These are phyloP conservation scores for Benthosema pterotum DNA, from an alignment of 2,797 vertebrate genomes.

Conservation along the genomic window DNA sequence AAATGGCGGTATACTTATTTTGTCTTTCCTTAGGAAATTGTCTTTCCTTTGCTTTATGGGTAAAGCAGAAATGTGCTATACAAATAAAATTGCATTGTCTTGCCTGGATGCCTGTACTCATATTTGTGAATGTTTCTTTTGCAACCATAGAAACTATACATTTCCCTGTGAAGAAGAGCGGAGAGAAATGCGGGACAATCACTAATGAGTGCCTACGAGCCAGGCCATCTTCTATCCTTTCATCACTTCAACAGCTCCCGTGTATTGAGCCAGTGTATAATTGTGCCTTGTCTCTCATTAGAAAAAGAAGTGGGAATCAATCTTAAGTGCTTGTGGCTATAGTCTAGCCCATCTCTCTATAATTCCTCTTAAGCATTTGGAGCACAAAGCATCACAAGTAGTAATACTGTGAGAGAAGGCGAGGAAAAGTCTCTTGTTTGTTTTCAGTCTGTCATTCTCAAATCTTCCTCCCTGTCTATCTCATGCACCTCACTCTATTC, in stretches of 20 bases:
- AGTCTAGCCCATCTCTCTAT: slow-evolving; percentile 11
- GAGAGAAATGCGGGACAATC: neutral
- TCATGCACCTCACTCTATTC: slow-evolving; percentile 8
- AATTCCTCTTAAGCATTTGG: slow-evolving; percentile 21
- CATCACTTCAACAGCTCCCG: slow-evolving; percentile 10
- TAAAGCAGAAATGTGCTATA: too few relatives aligned
- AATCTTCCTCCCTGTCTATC: slow-evolving; percentile 5
- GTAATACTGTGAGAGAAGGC: neutral
- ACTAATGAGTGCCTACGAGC: slow-evolving; percentile 25
- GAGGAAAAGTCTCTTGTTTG: slow-evolving; percentile 9
- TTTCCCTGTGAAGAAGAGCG: neutral
- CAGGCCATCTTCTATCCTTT: slow-evolving; percentile 18
- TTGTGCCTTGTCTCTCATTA: slow-evolving; percentile 51
- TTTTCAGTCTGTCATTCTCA: neutral
- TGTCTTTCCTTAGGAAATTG: neutral
- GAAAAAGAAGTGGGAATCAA: slow-evolving; percentile 55
- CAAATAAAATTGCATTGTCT: too few relatives aligned
- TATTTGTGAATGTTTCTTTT: too few relatives aligned
- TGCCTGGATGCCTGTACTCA: too few relatives aligned
- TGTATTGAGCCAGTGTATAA: slow-evolving; percentile 30
- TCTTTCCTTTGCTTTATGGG: too few relatives aligned
- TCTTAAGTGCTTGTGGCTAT: slow-evolving; percentile 25
- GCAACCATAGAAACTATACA: too few relatives aligned
- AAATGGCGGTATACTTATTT: too few relatives aligned
- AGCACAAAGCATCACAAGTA: slow-evolving; percentile 17